Base-by-base conservation (phyloP, 2,888 invertebrate genomes). In the Apotomis turbidana region DNA sequence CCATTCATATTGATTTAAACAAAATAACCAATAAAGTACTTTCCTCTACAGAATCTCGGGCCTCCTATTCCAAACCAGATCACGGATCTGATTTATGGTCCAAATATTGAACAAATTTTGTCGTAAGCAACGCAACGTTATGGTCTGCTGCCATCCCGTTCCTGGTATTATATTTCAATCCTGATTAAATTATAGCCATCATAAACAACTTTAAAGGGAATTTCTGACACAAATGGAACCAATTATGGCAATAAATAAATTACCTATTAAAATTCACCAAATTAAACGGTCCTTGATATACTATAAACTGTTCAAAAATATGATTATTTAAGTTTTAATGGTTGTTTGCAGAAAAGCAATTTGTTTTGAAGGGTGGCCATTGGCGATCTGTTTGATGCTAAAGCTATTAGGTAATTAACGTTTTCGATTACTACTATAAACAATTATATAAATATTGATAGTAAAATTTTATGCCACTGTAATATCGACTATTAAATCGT, bases 41-140 rank as follows among this genome's bases (percentile, higher is more conserved):
- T 55, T 55, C 38, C 49, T 52, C 36, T 9, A 38, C 13, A 46
- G 44, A 61, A 61, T 60, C 46, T 49, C 46, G 57, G 49, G 60
- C 54, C 67, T 61, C 60, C 55, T 57, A 71, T 71, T 71, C 61
- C 27, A 84, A 87, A 88, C 84, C 88, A 87, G 87, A 88, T 85
- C 85, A 86, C 80, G 79, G 77, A 51, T 9, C 74, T 85, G 88
- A 89, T 90, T 89, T 90, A 90, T 82, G 80, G 81, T 78, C 82
- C 83, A 87, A 89, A 90, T 87, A 87, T 88, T 88, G 86, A 83
- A 90, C 85, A 80, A 83, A 87, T 86, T 88, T 87, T 88, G 87
- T 90, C 89, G 84, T 90, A 89, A 90, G 89, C 75, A 78, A 76
- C 76, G 89, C 75, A 78, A 76, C 76, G 74, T 89, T 89, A 90